Conservation (phyloP, 92 coral and sea anemone species). For the Porites rus region DNA sequence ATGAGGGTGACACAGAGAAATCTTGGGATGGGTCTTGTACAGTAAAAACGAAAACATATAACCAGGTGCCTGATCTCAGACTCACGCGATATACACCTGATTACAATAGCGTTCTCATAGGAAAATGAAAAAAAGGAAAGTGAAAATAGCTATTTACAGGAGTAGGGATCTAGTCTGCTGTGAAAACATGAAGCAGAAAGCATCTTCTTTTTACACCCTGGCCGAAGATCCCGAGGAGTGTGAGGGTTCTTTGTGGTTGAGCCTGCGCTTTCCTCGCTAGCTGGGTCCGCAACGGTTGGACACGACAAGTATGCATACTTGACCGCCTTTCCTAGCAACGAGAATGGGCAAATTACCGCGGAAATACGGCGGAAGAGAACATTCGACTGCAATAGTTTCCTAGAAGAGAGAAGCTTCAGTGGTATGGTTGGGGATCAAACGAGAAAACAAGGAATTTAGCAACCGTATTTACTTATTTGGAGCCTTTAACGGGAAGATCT, state of each 20-base stretch:
- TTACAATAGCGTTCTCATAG: no score
- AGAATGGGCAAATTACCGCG: background rate
- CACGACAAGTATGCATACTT: conserved; percentile 29
- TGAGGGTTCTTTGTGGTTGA: background rate
- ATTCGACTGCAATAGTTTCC: background rate
- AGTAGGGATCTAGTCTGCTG: no score
- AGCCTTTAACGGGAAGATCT: background rate
- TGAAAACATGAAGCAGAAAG: no score
- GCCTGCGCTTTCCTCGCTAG: background rate
- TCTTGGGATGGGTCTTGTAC: no score
- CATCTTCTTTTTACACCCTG: no score
- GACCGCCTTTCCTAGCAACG: background rate
- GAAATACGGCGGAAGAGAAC: background rate
- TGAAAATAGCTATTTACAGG: no score
- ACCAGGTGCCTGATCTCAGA: no score
- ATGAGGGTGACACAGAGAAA: no score
- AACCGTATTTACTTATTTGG: background rate
- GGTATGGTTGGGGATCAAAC: background rate
- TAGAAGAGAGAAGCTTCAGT: background rate
- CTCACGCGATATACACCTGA: no score
- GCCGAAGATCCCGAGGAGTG: no score
- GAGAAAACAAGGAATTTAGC: background rate
- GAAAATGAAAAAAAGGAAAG: no score
- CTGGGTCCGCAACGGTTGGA: background rate
- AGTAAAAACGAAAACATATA: no score